Percentiles rank a stretch among this genome's conserved stretches.
These are phyloP conservation scores for Cheilosia impressa DNA, from an alignment of 2,888 invertebrate species.

Conservation along the genomic window DNA sequence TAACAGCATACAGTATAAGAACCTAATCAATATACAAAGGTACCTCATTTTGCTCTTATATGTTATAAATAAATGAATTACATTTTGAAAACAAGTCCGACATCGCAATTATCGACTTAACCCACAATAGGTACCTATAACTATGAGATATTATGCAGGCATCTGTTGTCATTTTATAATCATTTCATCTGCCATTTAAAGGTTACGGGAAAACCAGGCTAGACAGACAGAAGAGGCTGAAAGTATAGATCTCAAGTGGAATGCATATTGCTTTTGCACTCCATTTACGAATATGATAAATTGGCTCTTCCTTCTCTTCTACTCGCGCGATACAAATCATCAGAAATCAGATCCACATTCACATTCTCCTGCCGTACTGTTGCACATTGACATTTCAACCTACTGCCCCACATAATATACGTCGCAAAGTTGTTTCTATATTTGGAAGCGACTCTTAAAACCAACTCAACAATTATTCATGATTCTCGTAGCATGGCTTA, in stretches of 20 bases:
- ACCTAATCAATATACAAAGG: too few species aligned
- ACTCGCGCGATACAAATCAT: conserved; percentile 52
- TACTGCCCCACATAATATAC: conserved; percentile 42
- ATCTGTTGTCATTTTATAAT: conserved; percentile 56
- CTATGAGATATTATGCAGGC: conserved; percentile 2
- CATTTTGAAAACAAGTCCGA: neutral
- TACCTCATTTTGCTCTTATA: too few species aligned
- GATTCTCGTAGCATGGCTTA: conserved; percentile 53
- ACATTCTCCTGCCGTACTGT: conserved; percentile 47
- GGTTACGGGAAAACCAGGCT: conserved; percentile 59
- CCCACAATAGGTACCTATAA: neutral
- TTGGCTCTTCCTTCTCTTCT: conserved; percentile 52
- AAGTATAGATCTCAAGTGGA: conserved; percentile 29
- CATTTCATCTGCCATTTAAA: conserved; percentile 74
- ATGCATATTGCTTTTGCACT: conserved; percentile 57
- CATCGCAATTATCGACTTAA: conserved; percentile 4
- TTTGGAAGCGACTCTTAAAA: conserved; percentile 45
- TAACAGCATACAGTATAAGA: too few species aligned
- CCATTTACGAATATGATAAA: conserved; percentile 59
- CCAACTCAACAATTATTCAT: conserved; percentile 49
- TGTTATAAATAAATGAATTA: too few species aligned
- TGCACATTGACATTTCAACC: conserved; percentile 60
- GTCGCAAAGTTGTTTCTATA: conserved; percentile 30
- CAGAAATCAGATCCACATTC: conserved; percentile 43
- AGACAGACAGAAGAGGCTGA: conserved; percentile 44